Evolutionary conservation across 2,888 invertebrate genomes (phyloP).

Genomic region (Azorinus chamasolen): DNA sequence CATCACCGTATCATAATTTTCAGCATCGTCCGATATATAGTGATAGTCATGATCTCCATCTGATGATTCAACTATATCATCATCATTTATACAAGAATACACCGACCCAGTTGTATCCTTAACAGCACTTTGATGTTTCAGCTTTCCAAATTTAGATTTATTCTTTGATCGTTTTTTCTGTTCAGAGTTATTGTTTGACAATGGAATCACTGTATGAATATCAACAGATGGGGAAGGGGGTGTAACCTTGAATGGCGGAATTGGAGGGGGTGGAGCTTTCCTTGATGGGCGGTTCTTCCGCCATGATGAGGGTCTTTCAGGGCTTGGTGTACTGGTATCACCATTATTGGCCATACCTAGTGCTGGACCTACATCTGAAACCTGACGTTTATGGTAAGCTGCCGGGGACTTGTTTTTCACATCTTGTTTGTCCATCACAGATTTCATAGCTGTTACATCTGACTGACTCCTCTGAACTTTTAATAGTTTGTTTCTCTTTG

Average conservation of each 20-base stretch:
- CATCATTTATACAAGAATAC: conserved; percentile 62
- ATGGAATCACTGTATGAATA: conserved; percentile 48
- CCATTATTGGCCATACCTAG: conserved; percentile 3
- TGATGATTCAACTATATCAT: conserved; percentile 30
- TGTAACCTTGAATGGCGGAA: conserved; percentile 35
- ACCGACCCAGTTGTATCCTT: conserved; percentile 32
- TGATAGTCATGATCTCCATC: conserved; percentile 74
- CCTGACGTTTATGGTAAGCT: conserved; percentile 22
- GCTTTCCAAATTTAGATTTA: conserved; percentile 10
- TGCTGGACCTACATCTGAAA: conserved; percentile 15
- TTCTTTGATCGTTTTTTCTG: conserved; percentile 31
- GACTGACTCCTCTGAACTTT: conserved; percentile 77
- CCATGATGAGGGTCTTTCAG: conserved; percentile 21
- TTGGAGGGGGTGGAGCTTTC: conserved; percentile 77
- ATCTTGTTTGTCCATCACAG: conserved; percentile 58
- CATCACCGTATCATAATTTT: conserved; percentile 12
- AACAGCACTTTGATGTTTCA: background rate
- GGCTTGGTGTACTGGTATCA: conserved; percentile 2
- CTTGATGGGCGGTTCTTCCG: conserved; percentile 69
- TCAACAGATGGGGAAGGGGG: conserved; percentile 34
- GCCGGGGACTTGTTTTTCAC: conserved; percentile 12
- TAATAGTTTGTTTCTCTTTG: conserved; percentile 73
- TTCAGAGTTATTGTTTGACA: conserved; percentile 1
- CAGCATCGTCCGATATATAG: conserved; percentile 70
- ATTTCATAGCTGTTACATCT: conserved; percentile 75